phyloP scores from a whole-genome alignment of 2,113 vertebrate genomes.

The Mionectes macconnelli region DNA sequence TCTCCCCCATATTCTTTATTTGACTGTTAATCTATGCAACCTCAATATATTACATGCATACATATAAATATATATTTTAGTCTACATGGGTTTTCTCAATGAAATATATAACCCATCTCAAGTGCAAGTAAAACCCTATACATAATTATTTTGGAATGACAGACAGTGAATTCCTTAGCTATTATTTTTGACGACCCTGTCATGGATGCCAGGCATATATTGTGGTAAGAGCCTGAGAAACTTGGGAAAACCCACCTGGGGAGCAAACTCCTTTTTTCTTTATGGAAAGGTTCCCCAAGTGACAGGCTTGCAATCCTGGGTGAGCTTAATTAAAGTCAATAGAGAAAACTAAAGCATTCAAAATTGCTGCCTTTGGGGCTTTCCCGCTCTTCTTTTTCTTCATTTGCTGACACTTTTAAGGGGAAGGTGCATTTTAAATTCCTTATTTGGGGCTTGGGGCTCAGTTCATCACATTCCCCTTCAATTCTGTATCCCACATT shows the following conservation, averaged over 20 bases:
- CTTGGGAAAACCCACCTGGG: conserved; percentile 77
- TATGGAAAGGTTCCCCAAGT: conserved; percentile 71
- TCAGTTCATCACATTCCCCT: conserved; percentile 58
- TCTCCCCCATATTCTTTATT: conserved; percentile 39
- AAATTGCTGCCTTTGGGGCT: conserved; percentile 68
- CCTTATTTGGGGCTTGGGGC: conserved; percentile 61
- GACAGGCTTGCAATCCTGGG: conserved; percentile 77
- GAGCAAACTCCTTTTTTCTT: conserved; percentile 76
- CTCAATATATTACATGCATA: conserved; percentile 12
- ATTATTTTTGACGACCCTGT: conserved; percentile 83
- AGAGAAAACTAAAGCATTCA: conserved; percentile 73
- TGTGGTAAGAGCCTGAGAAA: conserved; percentile 73
- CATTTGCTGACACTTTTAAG: conserved; percentile 70
- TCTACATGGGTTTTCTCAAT: conserved; percentile 74
- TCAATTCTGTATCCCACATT: conserved; percentile 64
- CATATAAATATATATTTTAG: conserved; percentile 58
- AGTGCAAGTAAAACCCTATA: conserved; percentile 67
- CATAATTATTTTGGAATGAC: conserved; percentile 80
- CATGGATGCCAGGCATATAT: conserved; percentile 73
- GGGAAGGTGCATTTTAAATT: conserved; percentile 62
- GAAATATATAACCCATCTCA: conserved; percentile 71
- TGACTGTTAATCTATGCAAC: conserved; percentile 58
- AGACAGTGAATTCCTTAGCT: conserved; percentile 79
- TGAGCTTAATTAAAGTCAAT: conserved; percentile 81
- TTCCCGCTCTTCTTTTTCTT: conserved; percentile 59